These are phyloP conservation scores for Myocastor coypus DNA, from an alignment of 2,113 vertebrate genomes.

Conservation along the genomic window DNA sequence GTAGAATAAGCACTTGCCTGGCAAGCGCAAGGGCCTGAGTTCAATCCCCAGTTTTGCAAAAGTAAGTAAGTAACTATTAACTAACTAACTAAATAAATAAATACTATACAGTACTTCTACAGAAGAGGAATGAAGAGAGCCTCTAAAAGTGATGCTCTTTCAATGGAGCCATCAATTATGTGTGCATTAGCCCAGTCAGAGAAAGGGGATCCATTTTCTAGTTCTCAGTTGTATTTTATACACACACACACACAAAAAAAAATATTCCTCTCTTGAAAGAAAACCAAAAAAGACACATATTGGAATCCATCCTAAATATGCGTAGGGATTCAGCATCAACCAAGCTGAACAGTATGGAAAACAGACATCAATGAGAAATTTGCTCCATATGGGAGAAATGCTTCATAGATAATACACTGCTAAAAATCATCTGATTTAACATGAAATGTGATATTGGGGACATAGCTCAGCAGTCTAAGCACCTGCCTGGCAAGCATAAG, in stretches of 20 bases:
- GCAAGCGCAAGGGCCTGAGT: too few relatives aligned
- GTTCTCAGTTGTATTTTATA: not conserved
- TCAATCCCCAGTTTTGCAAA: too few relatives aligned
- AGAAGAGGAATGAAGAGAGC: slow-evolving; percentile 8
- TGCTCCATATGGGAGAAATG: not conserved
- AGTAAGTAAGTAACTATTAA: too few relatives aligned
- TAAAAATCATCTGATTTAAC: slow-evolving; percentile 45
- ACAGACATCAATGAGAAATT: not conserved
- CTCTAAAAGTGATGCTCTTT: not conserved
- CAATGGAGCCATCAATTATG: not conserved
- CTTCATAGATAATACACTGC: not conserved
- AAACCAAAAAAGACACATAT: not conserved
- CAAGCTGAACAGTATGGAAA: not conserved
- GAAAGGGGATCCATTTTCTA: not conserved
- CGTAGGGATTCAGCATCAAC: not conserved
- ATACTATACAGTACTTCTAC: not conserved
- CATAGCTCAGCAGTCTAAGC: too few relatives aligned
- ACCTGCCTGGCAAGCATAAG: too few relatives aligned
- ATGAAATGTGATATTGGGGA: slow-evolving; percentile 22
- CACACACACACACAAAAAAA: not conserved
- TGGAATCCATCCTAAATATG: not conserved
- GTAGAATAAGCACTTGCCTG: too few relatives aligned
- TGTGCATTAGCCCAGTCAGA: not conserved
- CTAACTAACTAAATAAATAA: too few relatives aligned
- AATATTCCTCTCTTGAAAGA: slow-evolving; percentile 6